phyloP scores from a whole-genome alignment of 2,888 invertebrate genomes.

The Corbicula japonica region DNA sequence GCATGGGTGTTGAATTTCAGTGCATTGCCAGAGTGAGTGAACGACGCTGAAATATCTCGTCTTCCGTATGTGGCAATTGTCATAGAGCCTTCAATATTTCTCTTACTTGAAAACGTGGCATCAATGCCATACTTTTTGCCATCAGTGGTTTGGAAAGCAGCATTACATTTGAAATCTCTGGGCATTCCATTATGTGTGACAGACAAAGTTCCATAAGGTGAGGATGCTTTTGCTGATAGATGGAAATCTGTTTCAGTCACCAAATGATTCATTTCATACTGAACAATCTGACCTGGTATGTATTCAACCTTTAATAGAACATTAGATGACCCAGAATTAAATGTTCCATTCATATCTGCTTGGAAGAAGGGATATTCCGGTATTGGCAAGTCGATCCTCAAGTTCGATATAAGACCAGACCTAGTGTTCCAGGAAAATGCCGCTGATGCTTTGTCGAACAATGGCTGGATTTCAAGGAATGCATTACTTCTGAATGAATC shows the following conservation, averaged over 20 bases:
- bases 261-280: background rate
- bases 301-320: slow-evolving; percentile 16
- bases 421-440: slow-evolving; percentile 30
- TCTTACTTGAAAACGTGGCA: slow-evolving; percentile 17
- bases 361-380: slow-evolving; percentile 16
- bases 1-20: slow-evolving; percentile 28
- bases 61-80: slow-evolving; percentile 34
- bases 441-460: slow-evolving; percentile 26
- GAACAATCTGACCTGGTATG: slow-evolving; percentile 16
- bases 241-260: background rate
- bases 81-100: slow-evolving; percentile 23
- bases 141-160: slow-evolving; percentile 1
- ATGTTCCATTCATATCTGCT: slow-evolving; percentile 5
- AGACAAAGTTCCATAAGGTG: slow-evolving; percentile 23
- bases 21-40: slow-evolving; percentile 23
- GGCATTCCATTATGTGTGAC: slow-evolving; percentile 13
- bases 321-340: background rate
- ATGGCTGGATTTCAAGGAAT: slow-evolving; percentile 44
- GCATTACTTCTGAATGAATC: slow-evolving; percentile 26
- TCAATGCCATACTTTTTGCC: slow-evolving; percentile 32
- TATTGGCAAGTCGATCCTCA: slow-evolving; percentile 28
- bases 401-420: slow-evolving; percentile 11
- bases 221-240: background rate
- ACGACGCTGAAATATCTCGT: slow-evolving; percentile 38
- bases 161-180: slow-evolving; percentile 8